A percentile compares a stretch with the other conserved stretches of the same genome.
Evolutionary conservation across 2,113 vertebrate species (phyloP).

Genomic region (Entelurus aequoreus): DNA sequence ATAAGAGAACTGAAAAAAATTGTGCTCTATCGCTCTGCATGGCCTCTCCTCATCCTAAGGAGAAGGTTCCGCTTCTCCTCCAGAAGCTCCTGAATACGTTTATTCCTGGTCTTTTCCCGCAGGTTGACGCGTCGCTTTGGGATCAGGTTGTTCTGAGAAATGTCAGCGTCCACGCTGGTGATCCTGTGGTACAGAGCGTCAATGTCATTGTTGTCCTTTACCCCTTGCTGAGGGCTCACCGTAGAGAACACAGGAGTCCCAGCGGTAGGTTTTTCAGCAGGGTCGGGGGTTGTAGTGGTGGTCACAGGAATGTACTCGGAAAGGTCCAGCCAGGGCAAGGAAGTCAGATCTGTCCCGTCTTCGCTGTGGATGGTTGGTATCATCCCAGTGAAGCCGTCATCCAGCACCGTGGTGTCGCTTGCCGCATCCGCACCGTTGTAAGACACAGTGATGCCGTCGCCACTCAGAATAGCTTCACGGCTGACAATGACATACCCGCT

Average conservation of each 20-base stretch:
- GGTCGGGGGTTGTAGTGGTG: constrained; percentile 14
- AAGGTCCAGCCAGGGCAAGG: constrained; percentile 49
- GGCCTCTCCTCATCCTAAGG: constrained; percentile 76
- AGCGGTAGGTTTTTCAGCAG: constrained; percentile 53
- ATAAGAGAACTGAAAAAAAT: constrained; percentile 73
- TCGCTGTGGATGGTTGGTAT: constrained; percentile 46
- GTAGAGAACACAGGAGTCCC: constrained; percentile 41
- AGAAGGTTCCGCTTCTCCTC: constrained; percentile 83
- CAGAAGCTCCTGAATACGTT: constrained; percentile 91
- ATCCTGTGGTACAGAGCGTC: constrained; percentile 76
- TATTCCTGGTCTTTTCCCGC: constrained; percentile 87
- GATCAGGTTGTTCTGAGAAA: constrained; percentile 83
- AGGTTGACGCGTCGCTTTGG: constrained; percentile 73
- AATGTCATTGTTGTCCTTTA: constrained; percentile 73
- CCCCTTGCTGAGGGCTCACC: constrained; percentile 43
- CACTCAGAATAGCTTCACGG: constrained; percentile 34
- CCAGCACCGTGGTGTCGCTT: constrained; percentile 42
- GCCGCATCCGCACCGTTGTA: constrained; percentile 22
- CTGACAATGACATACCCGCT: constrained; percentile 29
- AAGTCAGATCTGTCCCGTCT: constrained; percentile 29
- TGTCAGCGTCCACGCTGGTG: constrained; percentile 66
- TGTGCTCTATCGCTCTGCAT: constrained; percentile 45
- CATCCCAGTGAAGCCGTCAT: constrained; percentile 36
- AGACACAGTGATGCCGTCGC: constrained; percentile 32
- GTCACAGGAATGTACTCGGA: constrained; percentile 47